Evolutionary conservation across 2,888 invertebrate species (phyloP), one percentile per base, ranked within the genome.

Genomic region (Trimorus sp.): DNA sequence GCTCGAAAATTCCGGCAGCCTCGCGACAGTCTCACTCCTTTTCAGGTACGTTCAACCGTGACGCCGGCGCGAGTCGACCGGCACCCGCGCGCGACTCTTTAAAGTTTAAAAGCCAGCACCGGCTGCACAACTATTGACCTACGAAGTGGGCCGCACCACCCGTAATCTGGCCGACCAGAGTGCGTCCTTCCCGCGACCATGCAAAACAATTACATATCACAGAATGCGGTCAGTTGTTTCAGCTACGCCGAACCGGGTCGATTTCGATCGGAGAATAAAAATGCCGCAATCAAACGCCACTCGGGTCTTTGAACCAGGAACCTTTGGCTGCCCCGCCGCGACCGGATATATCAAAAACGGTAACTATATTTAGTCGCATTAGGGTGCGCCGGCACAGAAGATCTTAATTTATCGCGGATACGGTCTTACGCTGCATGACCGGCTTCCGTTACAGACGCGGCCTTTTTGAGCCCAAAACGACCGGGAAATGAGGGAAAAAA

Each of bases 211-310:
- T 91, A 89, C 4, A 26, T 26, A 26, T 89, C 86, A 85, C 84
- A 90, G 91, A 91, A 91, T 91, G 91, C 90, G 91, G 90, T 89
- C 90, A 90, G 88, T 90, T 89, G 91, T 90, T 90, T 88, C 87
- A 8, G 40, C 40, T 40, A 40, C 8, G 11, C 40, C 40, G 11
- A 40, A 5, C 40, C 8, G 40, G 7, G 26, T 26, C 26, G 26
- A 26, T 26, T 26, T 26, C 40, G 38, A 45, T 68, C 36, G 14
- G 5, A 14, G 40, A 9, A 40, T 12, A 51, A 40, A 60, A 51
- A 26, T 26, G 26, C 26, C n/a, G 16, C 26, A 48, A 69, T 70
- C 63, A 70, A 48, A 48, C 48, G 40, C 9, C 40, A 7, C 71
- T 70, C 65, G 68, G 81, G 77, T 81, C 77, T 77, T 77, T 77